Percentiles rank a stretch among this genome's conserved stretches.
phyloP scores from a whole-genome alignment of 2,113 vertebrate genomes.

The Gobio gobio region DNA sequence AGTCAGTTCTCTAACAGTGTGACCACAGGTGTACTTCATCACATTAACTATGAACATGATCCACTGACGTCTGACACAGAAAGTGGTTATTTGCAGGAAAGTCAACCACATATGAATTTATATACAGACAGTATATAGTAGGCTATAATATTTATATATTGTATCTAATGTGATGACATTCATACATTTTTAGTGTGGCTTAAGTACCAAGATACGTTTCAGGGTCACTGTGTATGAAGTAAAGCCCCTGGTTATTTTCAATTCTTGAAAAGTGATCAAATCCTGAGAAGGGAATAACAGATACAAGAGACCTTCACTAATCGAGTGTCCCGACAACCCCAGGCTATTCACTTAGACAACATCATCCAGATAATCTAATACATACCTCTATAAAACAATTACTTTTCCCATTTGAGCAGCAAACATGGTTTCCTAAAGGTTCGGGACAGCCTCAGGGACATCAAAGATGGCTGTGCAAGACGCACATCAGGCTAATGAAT shows the following conservation, averaged over 20 bases:
- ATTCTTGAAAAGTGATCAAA: neutral
- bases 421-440: conserved; percentile 40
- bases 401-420: neutral
- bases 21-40: neutral
- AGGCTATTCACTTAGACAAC: conserved; percentile 39
- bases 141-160: neutral
- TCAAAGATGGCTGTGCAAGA: neutral
- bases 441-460: conserved; percentile 20
- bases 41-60: neutral
- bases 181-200: too few species aligned
- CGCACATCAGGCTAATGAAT: neutral
- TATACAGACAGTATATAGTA: too few species aligned
- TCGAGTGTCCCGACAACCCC: conserved; percentile 34
- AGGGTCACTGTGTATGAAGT: neutral
- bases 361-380: conserved; percentile 53
- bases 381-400: conserved; percentile 48
- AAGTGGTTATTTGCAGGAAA: neutral
- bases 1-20: neutral
- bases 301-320: conserved; percentile 41
- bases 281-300: neutral
- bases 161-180: neutral
- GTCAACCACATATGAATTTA: neutral
- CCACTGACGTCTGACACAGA: too few species aligned
- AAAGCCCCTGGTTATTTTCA: neutral
- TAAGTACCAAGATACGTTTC: neutral